Conservation (phyloP, 2,888 invertebrate genomes). For the Anarsia innoxiella region DNA sequence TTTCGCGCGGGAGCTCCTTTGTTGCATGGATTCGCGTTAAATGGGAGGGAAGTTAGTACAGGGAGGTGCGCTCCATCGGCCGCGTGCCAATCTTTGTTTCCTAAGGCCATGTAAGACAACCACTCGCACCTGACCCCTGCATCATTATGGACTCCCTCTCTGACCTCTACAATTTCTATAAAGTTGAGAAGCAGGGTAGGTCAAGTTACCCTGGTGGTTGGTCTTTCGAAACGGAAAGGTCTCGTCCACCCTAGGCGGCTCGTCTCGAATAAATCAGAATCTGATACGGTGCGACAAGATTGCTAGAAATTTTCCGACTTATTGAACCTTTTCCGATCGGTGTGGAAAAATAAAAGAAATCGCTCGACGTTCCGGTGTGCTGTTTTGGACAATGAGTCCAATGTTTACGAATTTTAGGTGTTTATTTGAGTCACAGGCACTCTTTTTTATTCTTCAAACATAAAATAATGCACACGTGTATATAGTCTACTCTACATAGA, state of each 20-base stretch:
- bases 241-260: constrained; percentile 56
- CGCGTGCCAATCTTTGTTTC: constrained; percentile 70
- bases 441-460: too few species aligned
- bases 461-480: too few species aligned
- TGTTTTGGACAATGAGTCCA: too few species aligned
- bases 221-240: constrained; percentile 37
- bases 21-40: constrained; percentile 71
- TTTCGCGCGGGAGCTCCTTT: constrained; percentile 69
- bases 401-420: too few species aligned
- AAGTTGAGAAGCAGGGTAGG: constrained; percentile 28
- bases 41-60: constrained; percentile 72
- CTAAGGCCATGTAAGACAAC: constrained; percentile 59
- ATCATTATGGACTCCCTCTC: constrained; percentile 28
- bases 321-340: constrained; percentile 48
- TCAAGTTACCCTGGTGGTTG: constrained; percentile 37
- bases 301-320: constrained; percentile 61
- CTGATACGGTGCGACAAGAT: constrained; percentile 62
- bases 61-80: constrained; percentile 68
- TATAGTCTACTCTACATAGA: too few species aligned
- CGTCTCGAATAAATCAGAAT: constrained; percentile 67
- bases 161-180: constrained; percentile 17
- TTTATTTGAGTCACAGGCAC: too few species aligned
- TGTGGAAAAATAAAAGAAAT: constrained; percentile 11
- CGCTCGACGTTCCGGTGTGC: neutral
- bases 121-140: constrained; percentile 41